Evolutionary conservation across 1,140 invertebrate species (phyloP).

Genomic region (Halyomorpha halys): DNA sequence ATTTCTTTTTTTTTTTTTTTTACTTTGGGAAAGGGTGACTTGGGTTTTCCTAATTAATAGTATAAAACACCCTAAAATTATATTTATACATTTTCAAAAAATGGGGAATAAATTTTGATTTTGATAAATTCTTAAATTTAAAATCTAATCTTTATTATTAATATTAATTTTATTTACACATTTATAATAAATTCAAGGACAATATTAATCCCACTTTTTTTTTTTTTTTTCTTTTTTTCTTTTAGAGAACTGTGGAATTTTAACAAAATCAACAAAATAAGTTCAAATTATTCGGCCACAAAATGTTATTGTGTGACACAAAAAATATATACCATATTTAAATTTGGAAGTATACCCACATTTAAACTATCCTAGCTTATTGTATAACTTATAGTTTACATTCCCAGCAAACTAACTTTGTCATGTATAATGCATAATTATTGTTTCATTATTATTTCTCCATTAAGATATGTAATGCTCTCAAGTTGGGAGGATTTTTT

Average conservation of each 20-base stretch:
- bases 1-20: constrained; percentile 10
- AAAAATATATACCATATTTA: constrained; percentile 16
- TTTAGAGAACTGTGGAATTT: neutral
- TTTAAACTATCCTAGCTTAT: constrained; percentile 19
- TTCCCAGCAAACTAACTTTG: constrained; percentile 13
- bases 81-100: constrained; percentile 22
- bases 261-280: constrained; percentile 7
- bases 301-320: constrained; percentile 2
- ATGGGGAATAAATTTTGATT: constrained; percentile 23
- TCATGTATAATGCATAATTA: constrained; percentile 6
- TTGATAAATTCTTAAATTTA: constrained; percentile 6
- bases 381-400: constrained; percentile 10
- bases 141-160: constrained; percentile 17
- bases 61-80: constrained; percentile 26
- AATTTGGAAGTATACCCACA: constrained; percentile 13
- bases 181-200: constrained; percentile 19
- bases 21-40: neutral
- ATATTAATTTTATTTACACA: constrained; percentile 21
- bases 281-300: constrained; percentile 12
- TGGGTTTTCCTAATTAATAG: constrained; percentile 20
- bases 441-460: no score
- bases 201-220: constrained; percentile 9
- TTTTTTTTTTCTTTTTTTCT: no score
- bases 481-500: no score
- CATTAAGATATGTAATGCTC: no score